Conservation (phyloP, 2,888 invertebrate genomes). For the Nomada fucata region DNA sequence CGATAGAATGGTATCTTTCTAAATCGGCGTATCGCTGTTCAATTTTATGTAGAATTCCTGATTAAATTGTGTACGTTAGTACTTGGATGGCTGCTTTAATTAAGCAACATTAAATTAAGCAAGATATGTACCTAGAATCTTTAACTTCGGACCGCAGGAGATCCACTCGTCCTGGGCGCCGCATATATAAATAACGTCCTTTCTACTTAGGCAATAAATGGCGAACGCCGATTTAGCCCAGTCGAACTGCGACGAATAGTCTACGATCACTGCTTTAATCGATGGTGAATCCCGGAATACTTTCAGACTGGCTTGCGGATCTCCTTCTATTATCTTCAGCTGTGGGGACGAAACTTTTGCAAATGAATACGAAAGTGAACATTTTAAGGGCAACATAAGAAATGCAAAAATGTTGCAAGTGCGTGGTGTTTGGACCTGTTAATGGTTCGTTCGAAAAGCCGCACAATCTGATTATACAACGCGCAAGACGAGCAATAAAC, state of each 20-base stretch:
- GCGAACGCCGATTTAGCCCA: conserved; percentile 85
- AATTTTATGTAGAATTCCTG: no score
- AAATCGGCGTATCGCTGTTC: no score
- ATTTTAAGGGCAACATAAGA: no score
- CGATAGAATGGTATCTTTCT: no score
- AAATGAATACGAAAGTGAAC: no score
- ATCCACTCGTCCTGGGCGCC: conserved; percentile 80
- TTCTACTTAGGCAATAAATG: conserved; percentile 84
- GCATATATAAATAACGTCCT: conserved; percentile 85
- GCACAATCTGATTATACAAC: no score
- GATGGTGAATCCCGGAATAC: conserved; percentile 56
- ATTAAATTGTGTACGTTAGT: neutral
- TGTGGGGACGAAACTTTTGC: conserved; percentile 9
- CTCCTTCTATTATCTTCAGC: conserved; percentile 55
- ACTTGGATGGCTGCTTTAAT: neutral
- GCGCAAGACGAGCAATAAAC: no score
- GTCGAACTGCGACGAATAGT: conserved; percentile 85
- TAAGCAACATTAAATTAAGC: neutral
- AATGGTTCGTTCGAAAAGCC: no score
- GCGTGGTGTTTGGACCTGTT: no score
- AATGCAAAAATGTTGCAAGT: no score
- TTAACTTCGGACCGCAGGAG: neutral
- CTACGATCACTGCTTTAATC: conserved; percentile 86
- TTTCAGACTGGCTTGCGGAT: conserved; percentile 18
- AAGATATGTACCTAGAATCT: conserved; percentile 49